Conservation (phyloP, 2,113 vertebrate genomes). For the Sciurus niger region DNA sequence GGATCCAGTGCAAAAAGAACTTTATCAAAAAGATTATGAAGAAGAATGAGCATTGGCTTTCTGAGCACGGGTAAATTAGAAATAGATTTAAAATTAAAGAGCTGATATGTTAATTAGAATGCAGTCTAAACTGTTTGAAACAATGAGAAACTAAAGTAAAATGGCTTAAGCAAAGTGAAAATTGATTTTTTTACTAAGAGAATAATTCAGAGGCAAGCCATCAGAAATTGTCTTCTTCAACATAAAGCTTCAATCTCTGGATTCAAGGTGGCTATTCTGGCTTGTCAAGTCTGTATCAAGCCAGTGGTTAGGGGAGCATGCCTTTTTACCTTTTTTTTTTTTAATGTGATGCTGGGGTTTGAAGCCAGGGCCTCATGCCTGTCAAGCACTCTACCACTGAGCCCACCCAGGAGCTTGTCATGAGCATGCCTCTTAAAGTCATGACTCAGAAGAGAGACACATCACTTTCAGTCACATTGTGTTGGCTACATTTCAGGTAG, state of each 20-base stretch:
- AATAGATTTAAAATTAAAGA: slow-evolving; percentile 1
- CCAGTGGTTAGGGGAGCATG: no score
- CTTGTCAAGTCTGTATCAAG: no score
- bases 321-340: not conserved
- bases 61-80: not conserved
- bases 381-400: not conserved
- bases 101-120: slow-evolving; percentile 7
- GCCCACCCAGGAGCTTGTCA: no score
- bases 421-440: not conserved
- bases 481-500: not conserved
- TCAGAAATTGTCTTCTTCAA: no score
- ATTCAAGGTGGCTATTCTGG: no score
- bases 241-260: no score
- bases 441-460: not conserved
- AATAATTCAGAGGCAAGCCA: no score
- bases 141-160: not conserved
- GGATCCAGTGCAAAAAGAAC: slow-evolving; percentile 12
- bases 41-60: not conserved
- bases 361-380: not conserved
- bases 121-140: not conserved
- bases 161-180: not conserved
- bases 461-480: no score
- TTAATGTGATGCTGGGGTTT: not conserved
- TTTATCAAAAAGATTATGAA: not conserved
- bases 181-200: not conserved